These are phyloP conservation scores for Semnornis frantzii DNA, from an alignment of 2,113 vertebrate genomes.

Conservation along the genomic window DNA sequence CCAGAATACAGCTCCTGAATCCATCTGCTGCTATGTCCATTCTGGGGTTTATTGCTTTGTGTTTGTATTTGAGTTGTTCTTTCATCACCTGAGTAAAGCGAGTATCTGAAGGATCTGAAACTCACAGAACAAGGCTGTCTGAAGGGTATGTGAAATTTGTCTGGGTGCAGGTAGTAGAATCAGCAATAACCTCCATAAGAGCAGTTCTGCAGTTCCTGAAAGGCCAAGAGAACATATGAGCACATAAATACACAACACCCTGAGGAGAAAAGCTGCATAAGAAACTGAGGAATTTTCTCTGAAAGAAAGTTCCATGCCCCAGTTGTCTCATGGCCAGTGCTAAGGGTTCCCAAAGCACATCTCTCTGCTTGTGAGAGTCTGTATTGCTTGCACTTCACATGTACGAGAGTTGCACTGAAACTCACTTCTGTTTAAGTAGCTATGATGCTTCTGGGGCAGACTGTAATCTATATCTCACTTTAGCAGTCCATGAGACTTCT, in stretches of 20 bases:
- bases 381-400: background rate
- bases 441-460: background rate
- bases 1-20: too few species aligned
- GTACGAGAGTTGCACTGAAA: background rate
- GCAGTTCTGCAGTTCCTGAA: background rate
- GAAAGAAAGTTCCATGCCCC: background rate
- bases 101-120: background rate
- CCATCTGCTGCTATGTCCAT: too few species aligned
- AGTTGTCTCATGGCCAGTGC: background rate
- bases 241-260: background rate
- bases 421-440: slow-evolving; percentile 5
- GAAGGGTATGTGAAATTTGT: background rate
- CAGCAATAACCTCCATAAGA: background rate
- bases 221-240: background rate
- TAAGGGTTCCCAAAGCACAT: background rate
- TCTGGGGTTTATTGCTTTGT: background rate
- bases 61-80: background rate
- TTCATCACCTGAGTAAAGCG: background rate
- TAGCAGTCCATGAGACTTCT: background rate
- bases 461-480: slow-evolving; percentile 14
- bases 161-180: background rate
- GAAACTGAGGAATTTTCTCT: background rate
- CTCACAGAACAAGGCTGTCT: background rate
- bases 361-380: background rate
- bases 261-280: background rate